Base-by-base conservation (phyloP, 2,113 vertebrate species). In the Alligator mississippiensis region DNA sequence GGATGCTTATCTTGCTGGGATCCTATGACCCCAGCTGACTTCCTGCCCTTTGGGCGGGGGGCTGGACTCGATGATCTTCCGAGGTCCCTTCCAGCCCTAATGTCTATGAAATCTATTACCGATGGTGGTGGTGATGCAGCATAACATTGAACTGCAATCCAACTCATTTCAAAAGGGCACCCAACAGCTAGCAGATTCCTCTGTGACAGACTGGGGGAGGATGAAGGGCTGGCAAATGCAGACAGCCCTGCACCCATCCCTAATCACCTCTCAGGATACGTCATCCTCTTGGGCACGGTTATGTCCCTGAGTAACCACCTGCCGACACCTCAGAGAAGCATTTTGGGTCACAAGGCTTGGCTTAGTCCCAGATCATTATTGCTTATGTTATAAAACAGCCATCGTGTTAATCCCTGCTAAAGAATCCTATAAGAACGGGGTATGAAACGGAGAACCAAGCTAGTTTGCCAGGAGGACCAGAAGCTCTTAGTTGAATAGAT, bases 131-230 rank as follows among this genome's bases (percentile, higher is more conserved):
- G 7, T 47, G 47, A 47, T 47, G 47, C 47, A 47, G 47, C 47
- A 47, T 9, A 47, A 47, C 47, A 47, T 9, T 47, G 47, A 47
- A 47, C 9, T 47, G 47, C 47, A 47, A 47, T 47, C 47, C 47
- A 16, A 1, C 24, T 16, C 47, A 28, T 55, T 60, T 47, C 27
- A 12, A 11, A 60, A 75, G 17, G 25, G 4, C 30, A 18, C 55
- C 3, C 27, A 17, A 1, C 5, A 0, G 0, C 30, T 14, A 10
- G 22, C 2, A 17, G 5, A 9, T 10, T 61, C 13, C 74, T 16
- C 57, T 55, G 27, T 15, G 68, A 47, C 47, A 47, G 47, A 47
- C 47, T 47, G 47, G 47, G 38, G 13, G 7, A 4, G 34, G 11
- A 13, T 38, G 60, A 34, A 19, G 59, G 24, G 10, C 21, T 28